phyloP scores from a whole-genome alignment of 2,888 invertebrate species.

The Meganola albula region DNA sequence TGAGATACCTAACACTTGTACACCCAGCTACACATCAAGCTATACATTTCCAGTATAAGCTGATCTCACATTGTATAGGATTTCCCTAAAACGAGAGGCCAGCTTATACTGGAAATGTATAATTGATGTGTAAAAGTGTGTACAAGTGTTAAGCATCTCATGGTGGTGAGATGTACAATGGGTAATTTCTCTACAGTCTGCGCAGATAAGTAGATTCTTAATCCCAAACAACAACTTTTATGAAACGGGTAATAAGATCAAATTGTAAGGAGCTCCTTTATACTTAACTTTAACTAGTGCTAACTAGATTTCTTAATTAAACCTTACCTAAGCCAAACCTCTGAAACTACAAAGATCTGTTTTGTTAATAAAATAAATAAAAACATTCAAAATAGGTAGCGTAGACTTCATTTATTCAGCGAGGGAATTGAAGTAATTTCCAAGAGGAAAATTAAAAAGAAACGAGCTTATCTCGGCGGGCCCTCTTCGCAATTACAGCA shows the following conservation, averaged over 20 bases:
- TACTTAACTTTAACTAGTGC: not conserved
- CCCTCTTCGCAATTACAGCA: conserved; percentile 55
- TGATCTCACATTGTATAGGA: not conserved
- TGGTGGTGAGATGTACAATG: too few relatives aligned
- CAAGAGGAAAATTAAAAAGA: conserved; percentile 64
- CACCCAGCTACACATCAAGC: too few relatives aligned
- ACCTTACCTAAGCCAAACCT: conserved; percentile 34
- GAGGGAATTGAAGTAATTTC: conserved; percentile 61
- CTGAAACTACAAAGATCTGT: conserved; percentile 32
- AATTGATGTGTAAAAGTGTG: not conserved
- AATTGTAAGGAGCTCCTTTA: too few relatives aligned
- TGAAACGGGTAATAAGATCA: too few relatives aligned
- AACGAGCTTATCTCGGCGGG: conserved; percentile 58
- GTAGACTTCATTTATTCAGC: conserved; percentile 58
- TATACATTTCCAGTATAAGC: too few relatives aligned
- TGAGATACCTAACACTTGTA: too few relatives aligned
- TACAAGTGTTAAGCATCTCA: not conserved
- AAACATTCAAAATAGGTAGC: conserved; percentile 35
- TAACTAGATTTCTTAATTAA: conserved; percentile 34
- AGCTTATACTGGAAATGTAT: not conserved
- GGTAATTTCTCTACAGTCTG: too few relatives aligned
- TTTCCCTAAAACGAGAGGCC: conserved; percentile 2
- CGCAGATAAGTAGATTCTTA: too few relatives aligned
- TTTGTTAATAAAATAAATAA: conserved; percentile 43
- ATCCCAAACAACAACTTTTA: too few relatives aligned